These are phyloP conservation scores for Oeneis ivallda DNA, from an alignment of 2,888 invertebrate genomes.

Conservation along the genomic window DNA sequence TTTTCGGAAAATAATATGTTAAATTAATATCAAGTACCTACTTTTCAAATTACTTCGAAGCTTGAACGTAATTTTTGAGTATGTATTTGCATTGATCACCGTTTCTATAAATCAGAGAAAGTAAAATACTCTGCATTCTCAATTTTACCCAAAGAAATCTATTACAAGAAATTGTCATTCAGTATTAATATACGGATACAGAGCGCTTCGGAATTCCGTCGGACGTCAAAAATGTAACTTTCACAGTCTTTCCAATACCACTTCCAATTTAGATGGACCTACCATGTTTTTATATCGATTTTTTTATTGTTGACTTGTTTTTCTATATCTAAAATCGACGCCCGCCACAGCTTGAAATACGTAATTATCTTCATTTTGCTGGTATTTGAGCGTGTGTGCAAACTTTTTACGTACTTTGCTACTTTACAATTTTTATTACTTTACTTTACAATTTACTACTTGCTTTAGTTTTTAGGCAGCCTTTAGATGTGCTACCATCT, in stretches of 20 bases:
- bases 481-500: too few relatives aligned
- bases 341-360: not conserved
- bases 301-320: not conserved
- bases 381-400: too few relatives aligned
- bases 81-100: too few relatives aligned
- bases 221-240: slow-evolving; percentile 18
- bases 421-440: too few relatives aligned
- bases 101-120: slow-evolving; percentile 1
- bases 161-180: slow-evolving; percentile 15
- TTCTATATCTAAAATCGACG: not conserved
- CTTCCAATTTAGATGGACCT: slow-evolving; percentile 19
- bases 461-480: too few relatives aligned
- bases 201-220: slow-evolving; percentile 17
- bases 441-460: too few relatives aligned
- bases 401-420: too few relatives aligned
- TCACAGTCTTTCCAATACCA: slow-evolving; percentile 14
- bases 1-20: not conserved
- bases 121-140: not conserved
- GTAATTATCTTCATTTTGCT: too few relatives aligned
- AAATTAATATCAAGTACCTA: not conserved
- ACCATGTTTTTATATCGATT: not conserved
- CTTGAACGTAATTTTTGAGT: too few relatives aligned
- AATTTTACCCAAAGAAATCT: slow-evolving; percentile 1
- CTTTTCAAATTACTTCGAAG: too few relatives aligned
- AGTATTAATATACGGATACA: slow-evolving; percentile 7